Percentiles rank a stretch among this genome's conserved stretches.
phyloP scores from a whole-genome alignment of 2,888 invertebrate species.

The Octodonta nipae region DNA sequence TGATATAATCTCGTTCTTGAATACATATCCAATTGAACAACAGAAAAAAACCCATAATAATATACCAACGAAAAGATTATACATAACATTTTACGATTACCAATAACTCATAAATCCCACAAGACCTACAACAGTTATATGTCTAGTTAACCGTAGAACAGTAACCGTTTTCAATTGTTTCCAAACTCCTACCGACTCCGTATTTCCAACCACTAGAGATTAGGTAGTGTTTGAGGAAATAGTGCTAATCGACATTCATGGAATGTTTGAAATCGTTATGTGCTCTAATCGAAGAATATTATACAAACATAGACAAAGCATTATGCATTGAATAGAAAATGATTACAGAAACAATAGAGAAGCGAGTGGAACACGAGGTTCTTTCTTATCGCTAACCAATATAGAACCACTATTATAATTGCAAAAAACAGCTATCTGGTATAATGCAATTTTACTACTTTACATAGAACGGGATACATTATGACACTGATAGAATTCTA shows the following conservation, averaged over 20 bases:
- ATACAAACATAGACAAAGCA: background rate
- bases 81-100: too few species aligned
- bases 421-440: conserved; percentile 16
- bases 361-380: conserved; percentile 11
- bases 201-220: too few species aligned
- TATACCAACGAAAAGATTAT: too few species aligned
- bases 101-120: too few species aligned
- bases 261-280: conserved; percentile 2
- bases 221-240: conserved; percentile 1
- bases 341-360: conserved; percentile 4
- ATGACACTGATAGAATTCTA: conserved; percentile 15
- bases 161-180: too few species aligned
- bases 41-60: too few species aligned
- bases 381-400: conserved; percentile 14
- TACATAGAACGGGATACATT: conserved; percentile 13
- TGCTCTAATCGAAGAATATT: conserved; percentile 1
- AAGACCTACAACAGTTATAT: too few species aligned
- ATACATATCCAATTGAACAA: too few species aligned
- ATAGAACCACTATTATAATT: conserved; percentile 17
- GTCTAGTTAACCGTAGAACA: too few species aligned
- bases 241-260: conserved; percentile 1
- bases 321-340: conserved; percentile 2
- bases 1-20: too few species aligned
- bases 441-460: conserved; percentile 17
- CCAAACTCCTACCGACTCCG: too few species aligned